Evolutionary conservation across 2,797 vertebrate genomes (phyloP).

Genomic region (Rhinogobio ventralis): DNA sequence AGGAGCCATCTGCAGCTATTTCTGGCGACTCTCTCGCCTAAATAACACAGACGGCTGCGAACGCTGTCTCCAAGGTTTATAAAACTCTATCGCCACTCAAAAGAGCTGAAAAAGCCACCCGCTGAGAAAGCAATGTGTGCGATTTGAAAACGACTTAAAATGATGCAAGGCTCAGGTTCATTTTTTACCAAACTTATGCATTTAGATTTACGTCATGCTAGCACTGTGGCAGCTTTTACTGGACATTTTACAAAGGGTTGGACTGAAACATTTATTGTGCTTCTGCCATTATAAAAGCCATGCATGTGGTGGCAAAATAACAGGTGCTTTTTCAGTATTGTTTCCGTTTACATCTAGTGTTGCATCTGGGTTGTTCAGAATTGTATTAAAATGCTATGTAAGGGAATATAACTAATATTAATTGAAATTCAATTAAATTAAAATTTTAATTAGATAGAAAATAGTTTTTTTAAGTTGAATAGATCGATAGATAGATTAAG

Average conservation of each 20-base stretch:
- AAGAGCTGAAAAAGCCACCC: not conserved
- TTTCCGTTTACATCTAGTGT: not conserved
- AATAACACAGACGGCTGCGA: not conserved
- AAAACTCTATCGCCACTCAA: not conserved
- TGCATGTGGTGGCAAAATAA: not conserved
- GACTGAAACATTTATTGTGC: not conserved
- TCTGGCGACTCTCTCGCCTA: not conserved
- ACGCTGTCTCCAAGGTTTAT: not conserved
- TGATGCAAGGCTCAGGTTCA: not conserved
- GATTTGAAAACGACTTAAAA: not conserved
- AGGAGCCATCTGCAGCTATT: constrained; percentile 5
- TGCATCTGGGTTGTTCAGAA: not conserved
- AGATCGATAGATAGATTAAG: too few relatives aligned
- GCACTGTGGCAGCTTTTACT: not conserved
- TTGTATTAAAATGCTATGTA: not conserved
- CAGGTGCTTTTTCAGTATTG: not conserved
- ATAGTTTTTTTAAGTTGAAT: not conserved
- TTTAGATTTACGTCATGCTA: not conserved
- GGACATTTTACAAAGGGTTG: not conserved
- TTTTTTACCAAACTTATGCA: not conserved
- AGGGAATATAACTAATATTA: not conserved
- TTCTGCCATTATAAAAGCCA: not conserved
- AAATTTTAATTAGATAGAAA: too few relatives aligned
- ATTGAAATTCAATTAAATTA: not conserved
- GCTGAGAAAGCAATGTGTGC: not conserved